A percentile compares a stretch with the other conserved stretches of the same genome.
phyloP scores from a whole-genome alignment of 2,113 vertebrate species.

The Sinocyclocheilus grahami region DNA sequence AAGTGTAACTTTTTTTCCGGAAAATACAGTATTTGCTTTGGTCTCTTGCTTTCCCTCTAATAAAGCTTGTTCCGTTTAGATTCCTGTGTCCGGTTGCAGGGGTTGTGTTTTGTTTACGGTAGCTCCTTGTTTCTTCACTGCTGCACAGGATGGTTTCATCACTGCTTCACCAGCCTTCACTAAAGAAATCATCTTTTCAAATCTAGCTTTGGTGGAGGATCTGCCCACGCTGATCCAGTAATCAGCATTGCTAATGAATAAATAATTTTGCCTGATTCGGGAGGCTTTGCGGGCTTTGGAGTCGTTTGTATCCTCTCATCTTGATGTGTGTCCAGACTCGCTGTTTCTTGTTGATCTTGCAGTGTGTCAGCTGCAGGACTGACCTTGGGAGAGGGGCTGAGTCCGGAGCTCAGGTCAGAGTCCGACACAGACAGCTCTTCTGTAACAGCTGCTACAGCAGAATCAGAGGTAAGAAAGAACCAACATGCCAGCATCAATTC shows the following conservation, averaged over 20 bases:
- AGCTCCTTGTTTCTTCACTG: slow-evolving; percentile 6
- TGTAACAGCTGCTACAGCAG: slow-evolving; percentile 90
- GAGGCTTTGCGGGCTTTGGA: neutral
- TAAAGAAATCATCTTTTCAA: neutral
- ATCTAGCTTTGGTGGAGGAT: slow-evolving; percentile 21
- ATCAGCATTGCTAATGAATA: neutral
- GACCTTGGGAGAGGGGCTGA: slow-evolving; percentile 80
- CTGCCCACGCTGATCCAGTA: neutral
- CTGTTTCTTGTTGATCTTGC: slow-evolving; percentile 25
- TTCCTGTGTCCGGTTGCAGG: neutral
- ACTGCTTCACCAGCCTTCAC: neutral
- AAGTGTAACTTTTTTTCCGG: neutral
- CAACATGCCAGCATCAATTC: no score
- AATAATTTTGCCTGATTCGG: neutral
- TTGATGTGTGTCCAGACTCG: neutral
- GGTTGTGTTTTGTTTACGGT: neutral
- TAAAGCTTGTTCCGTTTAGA: neutral
- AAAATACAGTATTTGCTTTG: neutral
- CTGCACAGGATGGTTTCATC: neutral
- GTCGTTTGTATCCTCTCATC: neutral
- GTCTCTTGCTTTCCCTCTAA: slow-evolving; percentile 23
- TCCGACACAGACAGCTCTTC: slow-evolving; percentile 84
- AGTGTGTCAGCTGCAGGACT: slow-evolving; percentile 85
- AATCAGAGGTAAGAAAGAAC: slow-evolving; percentile 80
- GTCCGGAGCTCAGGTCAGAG: slow-evolving; percentile 86